Conservation (phyloP, 1,140 invertebrate species). For the Heliconius hermathena region DNA sequence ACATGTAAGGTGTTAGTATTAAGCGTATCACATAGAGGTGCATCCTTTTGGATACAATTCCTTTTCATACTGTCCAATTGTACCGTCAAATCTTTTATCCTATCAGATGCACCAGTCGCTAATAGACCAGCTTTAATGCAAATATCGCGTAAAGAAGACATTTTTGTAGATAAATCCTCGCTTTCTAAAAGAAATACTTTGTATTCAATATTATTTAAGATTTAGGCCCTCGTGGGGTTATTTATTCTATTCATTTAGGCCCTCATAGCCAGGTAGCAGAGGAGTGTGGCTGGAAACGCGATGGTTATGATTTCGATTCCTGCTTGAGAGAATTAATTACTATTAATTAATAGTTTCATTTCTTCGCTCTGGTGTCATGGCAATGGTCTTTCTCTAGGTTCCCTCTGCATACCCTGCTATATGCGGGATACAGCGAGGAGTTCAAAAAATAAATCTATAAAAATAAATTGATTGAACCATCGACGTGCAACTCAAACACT, state of each 20-base stretch:
- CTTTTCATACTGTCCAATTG: slow-evolving; percentile 83
- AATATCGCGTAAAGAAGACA: slow-evolving; percentile 80
- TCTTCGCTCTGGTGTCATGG: too few relatives aligned
- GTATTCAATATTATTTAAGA: neutral
- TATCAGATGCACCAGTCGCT: slow-evolving; percentile 68
- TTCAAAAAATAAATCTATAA: too few relatives aligned
- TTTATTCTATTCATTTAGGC: too few relatives aligned
- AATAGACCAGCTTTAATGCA: slow-evolving; percentile 67
- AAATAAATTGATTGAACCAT: neutral
- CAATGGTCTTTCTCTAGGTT: neutral
- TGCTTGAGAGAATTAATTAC: too few relatives aligned
- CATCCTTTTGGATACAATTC: slow-evolving; percentile 83
- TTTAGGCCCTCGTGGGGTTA: too few relatives aligned
- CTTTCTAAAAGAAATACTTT: slow-evolving; percentile 70
- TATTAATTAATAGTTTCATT: too few relatives aligned
- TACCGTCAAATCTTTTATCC: slow-evolving; percentile 80
- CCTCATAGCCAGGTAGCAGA: too few relatives aligned
- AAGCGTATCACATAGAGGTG: slow-evolving; percentile 85
- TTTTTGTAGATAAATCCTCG: slow-evolving; percentile 78
- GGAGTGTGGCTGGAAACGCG: too few relatives aligned
- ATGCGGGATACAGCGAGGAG: too few relatives aligned
- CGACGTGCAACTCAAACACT: neutral
- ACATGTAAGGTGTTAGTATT: slow-evolving; percentile 83
- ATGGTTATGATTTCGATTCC: too few relatives aligned
- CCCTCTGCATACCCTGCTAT: neutral